Percentiles rank a stretch among this genome's conserved stretches.
phyloP scores from a whole-genome alignment of 2,888 invertebrate genomes.

The Steinernema hermaphroditum region DNA sequence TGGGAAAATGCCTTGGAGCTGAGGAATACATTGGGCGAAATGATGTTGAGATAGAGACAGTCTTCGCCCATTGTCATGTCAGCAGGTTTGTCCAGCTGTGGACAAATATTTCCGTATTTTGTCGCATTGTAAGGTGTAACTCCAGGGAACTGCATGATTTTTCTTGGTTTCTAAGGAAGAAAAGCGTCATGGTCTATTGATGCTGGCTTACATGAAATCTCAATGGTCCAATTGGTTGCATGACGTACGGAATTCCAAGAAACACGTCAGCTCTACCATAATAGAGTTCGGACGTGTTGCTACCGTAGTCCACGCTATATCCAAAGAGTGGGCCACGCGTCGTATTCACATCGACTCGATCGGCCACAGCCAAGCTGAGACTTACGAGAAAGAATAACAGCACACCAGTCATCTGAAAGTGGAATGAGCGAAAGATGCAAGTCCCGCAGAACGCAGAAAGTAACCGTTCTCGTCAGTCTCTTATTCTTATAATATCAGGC shows the following conservation, averaged over 20 bases:
- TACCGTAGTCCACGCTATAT: conserved; percentile 37
- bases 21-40: conserved; percentile 40
- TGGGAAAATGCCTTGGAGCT: background rate
- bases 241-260: conserved; percentile 55
- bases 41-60: conserved; percentile 57
- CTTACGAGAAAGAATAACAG: background rate
- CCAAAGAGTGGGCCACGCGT: conserved; percentile 30
- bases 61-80: conserved; percentile 46
- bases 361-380: background rate
- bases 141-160: background rate
- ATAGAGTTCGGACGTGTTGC: conserved; percentile 45
- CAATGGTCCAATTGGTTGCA: conserved; percentile 48
- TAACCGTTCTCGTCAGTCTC: background rate
- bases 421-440: background rate
- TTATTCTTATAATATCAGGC: background rate
- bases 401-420: background rate
- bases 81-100: conserved; percentile 43
- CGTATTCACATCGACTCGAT: conserved; percentile 21
- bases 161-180: conserved; percentile 4
- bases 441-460: background rate
- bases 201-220: conserved; percentile 42
- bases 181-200: background rate
- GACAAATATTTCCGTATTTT: conserved; percentile 50
- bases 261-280: conserved; percentile 52
- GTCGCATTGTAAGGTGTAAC: conserved; percentile 49